A percentile compares a stretch with the other conserved stretches of the same genome.
These are phyloP conservation scores for Napeogenes sylphis DNA, from an alignment of 2,888 invertebrate genomes.

Conservation along the genomic window DNA sequence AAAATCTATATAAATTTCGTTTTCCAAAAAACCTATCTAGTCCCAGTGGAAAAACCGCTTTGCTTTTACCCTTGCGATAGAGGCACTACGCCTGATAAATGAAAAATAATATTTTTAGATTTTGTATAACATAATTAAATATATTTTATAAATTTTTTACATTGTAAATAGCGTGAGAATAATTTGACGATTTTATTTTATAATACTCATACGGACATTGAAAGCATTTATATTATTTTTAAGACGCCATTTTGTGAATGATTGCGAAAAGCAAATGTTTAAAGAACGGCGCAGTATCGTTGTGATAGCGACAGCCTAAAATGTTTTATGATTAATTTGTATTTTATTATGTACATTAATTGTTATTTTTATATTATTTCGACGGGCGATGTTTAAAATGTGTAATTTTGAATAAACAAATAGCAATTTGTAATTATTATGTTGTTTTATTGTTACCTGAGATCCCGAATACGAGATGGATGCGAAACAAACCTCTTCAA, in stretches of 20 bases:
- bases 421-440: slow-evolving; percentile 50
- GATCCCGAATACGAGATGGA: too few species aligned
- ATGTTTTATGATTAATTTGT: slow-evolving; percentile 28
- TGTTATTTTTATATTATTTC: slow-evolving; percentile 39
- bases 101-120: slow-evolving; percentile 24
- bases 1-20: slow-evolving; percentile 13
- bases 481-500: too few species aligned
- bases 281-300: slow-evolving; percentile 5
- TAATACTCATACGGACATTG: slow-evolving; percentile 34
- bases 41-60: slow-evolving; percentile 2
- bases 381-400: slow-evolving; percentile 40
- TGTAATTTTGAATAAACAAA: slow-evolving; percentile 55
- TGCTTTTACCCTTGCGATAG: not conserved
- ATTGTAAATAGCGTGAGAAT: slow-evolving; percentile 30
- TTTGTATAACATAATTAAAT: slow-evolving; percentile 32
- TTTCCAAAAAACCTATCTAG: slow-evolving; percentile 20
- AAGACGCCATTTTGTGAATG: slow-evolving; percentile 15
- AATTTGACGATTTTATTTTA: slow-evolving; percentile 25
- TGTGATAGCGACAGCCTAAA: slow-evolving; percentile 35
- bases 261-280: slow-evolving; percentile 13
- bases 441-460: slow-evolving; percentile 31
- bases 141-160: slow-evolving; percentile 27
- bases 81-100: not conserved
- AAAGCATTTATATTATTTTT: slow-evolving; percentile 33
- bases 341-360: slow-evolving; percentile 36